Conservation (phyloP, 2,888 invertebrate species). For the Nemapogon koenigi region DNA sequence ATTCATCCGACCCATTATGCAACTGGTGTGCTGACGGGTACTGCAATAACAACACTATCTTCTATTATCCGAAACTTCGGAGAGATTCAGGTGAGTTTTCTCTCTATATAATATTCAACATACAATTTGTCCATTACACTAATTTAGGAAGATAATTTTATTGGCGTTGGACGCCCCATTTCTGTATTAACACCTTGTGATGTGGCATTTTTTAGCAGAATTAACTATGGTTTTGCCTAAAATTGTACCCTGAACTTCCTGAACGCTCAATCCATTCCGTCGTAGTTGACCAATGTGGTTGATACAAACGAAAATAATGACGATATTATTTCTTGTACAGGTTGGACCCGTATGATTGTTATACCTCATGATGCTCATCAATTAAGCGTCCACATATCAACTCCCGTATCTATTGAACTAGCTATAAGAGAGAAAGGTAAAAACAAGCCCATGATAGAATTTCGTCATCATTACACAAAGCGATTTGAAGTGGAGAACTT, state of each 20-base stretch:
- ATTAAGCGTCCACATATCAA: slow-evolving; percentile 39
- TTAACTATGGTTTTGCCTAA: too few species aligned
- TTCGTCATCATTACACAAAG: slow-evolving; percentile 35
- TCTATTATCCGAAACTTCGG: slow-evolving; percentile 34
- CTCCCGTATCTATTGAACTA: slow-evolving; percentile 38
- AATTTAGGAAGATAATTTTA: too few species aligned
- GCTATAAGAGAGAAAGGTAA: slow-evolving; percentile 35
- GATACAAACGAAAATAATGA: too few species aligned
- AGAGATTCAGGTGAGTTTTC: slow-evolving; percentile 30
- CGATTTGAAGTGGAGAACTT: slow-evolving; percentile 33
- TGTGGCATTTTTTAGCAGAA: too few species aligned
- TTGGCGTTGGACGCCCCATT: too few species aligned
- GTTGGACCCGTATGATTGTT: slow-evolving; percentile 45
- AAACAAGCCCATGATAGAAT: slow-evolving; percentile 39
- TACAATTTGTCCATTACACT: too few species aligned
- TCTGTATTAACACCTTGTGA: too few species aligned
- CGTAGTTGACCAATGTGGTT: too few species aligned
- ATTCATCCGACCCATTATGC: slow-evolving; percentile 40
- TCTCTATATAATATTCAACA: too few species aligned
- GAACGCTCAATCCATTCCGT: too few species aligned
- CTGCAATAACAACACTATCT: slow-evolving; percentile 50
- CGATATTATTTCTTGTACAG: slow-evolving; percentile 26
- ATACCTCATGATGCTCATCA: slow-evolving; percentile 47
- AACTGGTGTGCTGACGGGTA: slow-evolving; percentile 57
- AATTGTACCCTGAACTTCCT: too few species aligned